These are phyloP conservation scores for Perca schrenkii DNA, from an alignment of 2,113 vertebrate species.

Conservation along the genomic window DNA sequence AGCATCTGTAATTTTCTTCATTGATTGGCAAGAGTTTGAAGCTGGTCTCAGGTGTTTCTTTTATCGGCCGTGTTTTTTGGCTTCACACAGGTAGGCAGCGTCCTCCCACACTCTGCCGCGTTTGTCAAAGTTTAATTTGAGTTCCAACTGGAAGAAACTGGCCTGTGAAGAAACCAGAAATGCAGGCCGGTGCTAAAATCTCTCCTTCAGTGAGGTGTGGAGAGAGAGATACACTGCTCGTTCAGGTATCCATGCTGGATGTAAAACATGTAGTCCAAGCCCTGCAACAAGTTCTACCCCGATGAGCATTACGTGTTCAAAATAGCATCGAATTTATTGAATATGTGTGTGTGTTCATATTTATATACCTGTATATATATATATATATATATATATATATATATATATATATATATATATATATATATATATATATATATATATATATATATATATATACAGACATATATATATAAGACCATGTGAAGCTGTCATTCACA, in stretches of 20 bases:
- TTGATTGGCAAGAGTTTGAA: conserved; percentile 22
- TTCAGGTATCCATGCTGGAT: conserved; percentile 8
- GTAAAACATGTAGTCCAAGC: background rate
- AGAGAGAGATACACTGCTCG: background rate
- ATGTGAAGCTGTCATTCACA: conserved; percentile 59
- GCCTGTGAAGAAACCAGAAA: background rate
- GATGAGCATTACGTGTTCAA: background rate
- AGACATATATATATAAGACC: background rate
- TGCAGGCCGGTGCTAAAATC: background rate
- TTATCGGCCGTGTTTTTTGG: background rate
- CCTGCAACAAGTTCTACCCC: conserved; percentile 1
- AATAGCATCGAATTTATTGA: background rate
- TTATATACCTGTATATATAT: background rate
- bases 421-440: background rate
- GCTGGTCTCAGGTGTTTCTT: conserved; percentile 19
- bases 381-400: background rate
- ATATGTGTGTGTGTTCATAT: background rate
- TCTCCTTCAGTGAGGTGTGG: conserved; percentile 4
- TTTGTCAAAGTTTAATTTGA: conserved; percentile 20
- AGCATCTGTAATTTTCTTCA: conserved; percentile 24
- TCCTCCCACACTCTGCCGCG: background rate
- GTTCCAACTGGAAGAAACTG: background rate
- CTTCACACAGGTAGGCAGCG: background rate
- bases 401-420: background rate
- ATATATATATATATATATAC: background rate